Percentiles rank a stretch among this genome's conserved stretches.
phyloP scores from a whole-genome alignment of 2,797 vertebrate genomes.

The Manis javanica region DNA sequence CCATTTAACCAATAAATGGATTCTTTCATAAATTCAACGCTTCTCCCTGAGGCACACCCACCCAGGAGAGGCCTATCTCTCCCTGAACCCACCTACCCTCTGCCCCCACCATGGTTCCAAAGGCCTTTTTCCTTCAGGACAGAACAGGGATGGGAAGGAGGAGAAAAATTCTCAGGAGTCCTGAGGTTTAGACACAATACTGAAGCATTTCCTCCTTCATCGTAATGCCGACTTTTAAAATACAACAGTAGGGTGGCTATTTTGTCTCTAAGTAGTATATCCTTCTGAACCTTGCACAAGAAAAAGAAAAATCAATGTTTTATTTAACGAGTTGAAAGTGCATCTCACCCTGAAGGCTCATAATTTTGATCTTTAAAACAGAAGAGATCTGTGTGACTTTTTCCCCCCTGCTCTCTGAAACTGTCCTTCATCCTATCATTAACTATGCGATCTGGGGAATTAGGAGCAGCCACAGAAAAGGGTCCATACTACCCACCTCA shows the following conservation, averaged over 20 bases:
- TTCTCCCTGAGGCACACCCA: not conserved
- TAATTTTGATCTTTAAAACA: conserved; percentile 15
- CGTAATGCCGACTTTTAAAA: not conserved
- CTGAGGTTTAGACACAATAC: not conserved
- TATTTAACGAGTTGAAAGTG: not conserved
- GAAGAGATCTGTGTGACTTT: not conserved
- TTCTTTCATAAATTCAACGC: not conserved
- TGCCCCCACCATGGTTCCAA: not conserved
- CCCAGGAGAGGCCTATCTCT: not conserved
- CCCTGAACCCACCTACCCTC: not conserved
- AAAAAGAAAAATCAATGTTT: not conserved
- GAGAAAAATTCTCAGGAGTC: not conserved
- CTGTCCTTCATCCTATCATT: not conserved
- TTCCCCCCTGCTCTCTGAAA: not conserved
- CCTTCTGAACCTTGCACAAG: not conserved
- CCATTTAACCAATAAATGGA: not conserved
- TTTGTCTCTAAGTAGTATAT: not conserved
- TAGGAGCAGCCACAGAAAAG: not conserved
- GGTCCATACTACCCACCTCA: not conserved
- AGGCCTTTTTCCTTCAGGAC: not conserved
- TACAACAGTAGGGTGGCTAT: not conserved
- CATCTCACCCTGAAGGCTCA: not conserved
- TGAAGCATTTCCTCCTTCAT: not conserved
- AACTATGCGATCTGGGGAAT: not conserved
- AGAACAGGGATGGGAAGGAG: not conserved